Percentiles rank a stretch among this genome's conserved stretches.
Evolutionary conservation across 1,140 invertebrate species (phyloP).

Genomic region (Pantala flavescens): DNA sequence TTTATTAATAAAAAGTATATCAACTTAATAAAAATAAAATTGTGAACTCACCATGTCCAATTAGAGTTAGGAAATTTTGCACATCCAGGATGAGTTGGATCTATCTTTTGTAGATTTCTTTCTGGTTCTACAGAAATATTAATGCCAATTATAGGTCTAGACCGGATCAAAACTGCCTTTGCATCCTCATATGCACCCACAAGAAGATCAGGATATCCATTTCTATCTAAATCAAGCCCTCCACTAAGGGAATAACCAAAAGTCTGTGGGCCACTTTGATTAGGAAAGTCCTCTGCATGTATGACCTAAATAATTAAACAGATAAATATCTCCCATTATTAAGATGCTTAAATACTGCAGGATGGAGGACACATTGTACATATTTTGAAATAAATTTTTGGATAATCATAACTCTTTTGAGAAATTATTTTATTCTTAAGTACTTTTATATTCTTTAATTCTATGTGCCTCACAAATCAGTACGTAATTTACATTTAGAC

Average conservation of each 20-base stretch:
- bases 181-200: slow-evolving; percentile 79
- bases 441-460: no score
- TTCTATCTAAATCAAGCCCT: slow-evolving; percentile 79
- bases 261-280: slow-evolving; percentile 43
- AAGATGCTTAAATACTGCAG: not conserved
- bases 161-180: slow-evolving; percentile 56
- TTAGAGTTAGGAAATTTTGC: slow-evolving; percentile 47
- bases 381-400: slow-evolving; percentile 29
- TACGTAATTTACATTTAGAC: no score
- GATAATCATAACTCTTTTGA: no score
- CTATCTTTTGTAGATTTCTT: slow-evolving; percentile 57
- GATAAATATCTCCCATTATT: slow-evolving; percentile 3
- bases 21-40: not conserved
- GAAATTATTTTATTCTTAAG: no score
- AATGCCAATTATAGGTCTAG: slow-evolving; percentile 79
- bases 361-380: slow-evolving; percentile 26
- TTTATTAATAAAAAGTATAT: no score
- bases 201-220: slow-evolving; percentile 85
- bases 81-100: slow-evolving; percentile 66
- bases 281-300: slow-evolving; percentile 39
- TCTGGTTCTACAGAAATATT: slow-evolving; percentile 50
- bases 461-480: no score
- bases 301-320: slow-evolving; percentile 38
- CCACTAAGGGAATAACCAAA: slow-evolving; percentile 86
- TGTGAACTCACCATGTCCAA: slow-evolving; percentile 56